Evolutionary conservation across 2,888 invertebrate species (phyloP), one percentile per base, ranked within the genome.

Genomic region (Aporophyla lueneburgensis): DNA sequence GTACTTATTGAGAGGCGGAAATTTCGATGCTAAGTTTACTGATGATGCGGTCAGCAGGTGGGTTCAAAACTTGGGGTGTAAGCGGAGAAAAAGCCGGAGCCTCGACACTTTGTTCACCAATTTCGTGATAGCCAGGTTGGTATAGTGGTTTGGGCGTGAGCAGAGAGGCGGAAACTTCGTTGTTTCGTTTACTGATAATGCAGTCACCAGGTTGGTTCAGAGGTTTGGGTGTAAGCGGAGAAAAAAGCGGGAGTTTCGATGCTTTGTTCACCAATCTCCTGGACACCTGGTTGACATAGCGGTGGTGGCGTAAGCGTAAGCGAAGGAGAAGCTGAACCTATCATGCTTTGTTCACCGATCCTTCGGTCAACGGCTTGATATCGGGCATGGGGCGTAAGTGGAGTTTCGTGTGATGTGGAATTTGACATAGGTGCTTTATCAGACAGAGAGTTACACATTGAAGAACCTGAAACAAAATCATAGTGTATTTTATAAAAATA

Each of bases 321-420:
- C 66, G 49, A 66, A 66, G 51, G 49, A 66, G 24, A 66, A 66
- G 66, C 66, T 66, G 51, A 51, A 66, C 24, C 66, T 66, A 46
- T 49, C 46, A 66, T 66, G 66, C 49, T 66, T 66, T 49, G 66
- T 66, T 51, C 66, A 66, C 66, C 66, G 66, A 66, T 51, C 66
- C 46, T 49, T 10, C 49, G 51, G 66, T 66, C 66, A 49, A 49
- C 66, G 49, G 66, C 9, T 51, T 66, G 51, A 49, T 66, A 66
- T 66, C 46, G 66, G 49, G 62, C 62, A 61, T 62, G 40, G 62
- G 62, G 62, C 62, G 62, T 62, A 62, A 62, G 62, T 62, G 62
- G 40, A 62, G 62, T 62, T 62, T 62, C 43, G 62, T 62, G 62
- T 62, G 62, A 43, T 62, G 62, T 62, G 43, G 43, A 40, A 62